Conservation (phyloP, 2,797 vertebrate genomes). For the Smutsia gigantea region DNA sequence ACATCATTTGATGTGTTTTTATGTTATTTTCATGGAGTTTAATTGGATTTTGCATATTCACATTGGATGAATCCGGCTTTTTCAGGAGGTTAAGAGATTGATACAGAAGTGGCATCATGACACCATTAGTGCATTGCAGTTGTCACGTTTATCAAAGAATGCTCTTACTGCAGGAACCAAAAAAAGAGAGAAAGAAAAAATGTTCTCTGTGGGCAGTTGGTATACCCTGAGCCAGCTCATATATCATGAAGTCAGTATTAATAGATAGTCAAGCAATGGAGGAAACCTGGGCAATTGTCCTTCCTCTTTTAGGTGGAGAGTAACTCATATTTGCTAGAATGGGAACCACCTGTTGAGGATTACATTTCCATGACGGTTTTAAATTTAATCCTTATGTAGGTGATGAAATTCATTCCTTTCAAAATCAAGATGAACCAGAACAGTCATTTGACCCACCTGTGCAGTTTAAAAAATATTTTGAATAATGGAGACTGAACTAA, state of each 20-base stretch:
- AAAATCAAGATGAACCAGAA: constrained; percentile 81
- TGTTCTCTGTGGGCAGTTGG: not conserved
- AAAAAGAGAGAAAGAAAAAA: not conserved
- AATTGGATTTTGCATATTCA: constrained; percentile 39
- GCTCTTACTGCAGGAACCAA: not conserved
- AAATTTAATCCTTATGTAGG: constrained; percentile 83
- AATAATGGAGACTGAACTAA: constrained; percentile 80
- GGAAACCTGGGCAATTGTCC: constrained; percentile 66
- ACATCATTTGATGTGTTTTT: not conserved
- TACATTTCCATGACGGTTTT: constrained; percentile 80
- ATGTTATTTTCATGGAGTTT: constrained; percentile 15
- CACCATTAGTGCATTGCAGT: not conserved
- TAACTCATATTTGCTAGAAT: constrained; percentile 75
- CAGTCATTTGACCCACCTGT: constrained; percentile 83
- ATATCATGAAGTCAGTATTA: constrained; percentile 53
- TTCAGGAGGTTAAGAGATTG: not conserved
- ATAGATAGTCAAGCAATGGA: constrained; percentile 33
- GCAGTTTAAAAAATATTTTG: constrained; percentile 82
- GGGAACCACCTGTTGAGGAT: constrained; percentile 82
- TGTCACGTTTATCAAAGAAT: constrained; percentile 36
- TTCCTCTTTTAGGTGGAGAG: constrained; percentile 64
- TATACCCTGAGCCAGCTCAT: constrained; percentile 38
- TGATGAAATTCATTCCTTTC: constrained; percentile 83
- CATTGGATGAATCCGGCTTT: not conserved
- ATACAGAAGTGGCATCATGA: not conserved